These are phyloP conservation scores for Andrena fulva DNA, from an alignment of 2,888 invertebrate species.

Conservation along the genomic window DNA sequence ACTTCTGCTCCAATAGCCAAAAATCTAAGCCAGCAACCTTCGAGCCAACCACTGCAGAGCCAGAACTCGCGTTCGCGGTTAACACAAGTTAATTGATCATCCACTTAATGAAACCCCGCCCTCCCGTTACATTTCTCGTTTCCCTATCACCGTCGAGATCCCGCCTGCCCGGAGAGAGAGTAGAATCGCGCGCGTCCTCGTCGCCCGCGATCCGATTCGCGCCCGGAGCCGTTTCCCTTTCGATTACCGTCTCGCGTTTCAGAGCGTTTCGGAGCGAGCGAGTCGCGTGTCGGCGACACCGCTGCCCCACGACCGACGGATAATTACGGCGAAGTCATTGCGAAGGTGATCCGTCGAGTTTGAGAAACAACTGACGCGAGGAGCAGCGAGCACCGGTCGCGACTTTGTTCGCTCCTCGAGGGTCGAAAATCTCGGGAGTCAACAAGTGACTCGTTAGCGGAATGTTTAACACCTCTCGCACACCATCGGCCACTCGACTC, in stretches of 20 bases:
- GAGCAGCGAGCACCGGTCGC: not conserved
- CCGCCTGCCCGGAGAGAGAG: slow-evolving; percentile 39
- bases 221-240: slow-evolving; percentile 65
- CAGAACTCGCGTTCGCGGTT: slow-evolving; percentile 68
- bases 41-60: slow-evolving; percentile 38
- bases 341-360: slow-evolving; percentile 21
- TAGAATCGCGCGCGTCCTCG: slow-evolving; percentile 52
- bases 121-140: slow-evolving; percentile 52
- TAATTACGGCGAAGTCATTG: slow-evolving; percentile 37
- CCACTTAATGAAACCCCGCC: slow-evolving; percentile 62
- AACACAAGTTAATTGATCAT: slow-evolving; percentile 76
- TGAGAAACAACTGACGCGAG: slow-evolving; percentile 11
- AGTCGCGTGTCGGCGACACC: slow-evolving; percentile 7
- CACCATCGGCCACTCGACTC: not conserved
- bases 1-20: not conserved
- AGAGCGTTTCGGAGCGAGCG: slow-evolving; percentile 23
- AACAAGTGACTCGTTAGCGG: slow-evolving; percentile 14
- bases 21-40: not conserved
- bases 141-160: slow-evolving; percentile 55
- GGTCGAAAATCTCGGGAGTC: not conserved
- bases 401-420: slow-evolving; percentile 7
- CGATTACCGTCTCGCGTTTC: slow-evolving; percentile 53
- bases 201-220: slow-evolving; percentile 56
- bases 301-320: slow-evolving; percentile 13
- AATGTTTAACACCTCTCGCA: slow-evolving; percentile 7